Evolutionary conservation across 2,113 vertebrate genomes (phyloP).

Genomic region (Catharus fuscescens): DNA sequence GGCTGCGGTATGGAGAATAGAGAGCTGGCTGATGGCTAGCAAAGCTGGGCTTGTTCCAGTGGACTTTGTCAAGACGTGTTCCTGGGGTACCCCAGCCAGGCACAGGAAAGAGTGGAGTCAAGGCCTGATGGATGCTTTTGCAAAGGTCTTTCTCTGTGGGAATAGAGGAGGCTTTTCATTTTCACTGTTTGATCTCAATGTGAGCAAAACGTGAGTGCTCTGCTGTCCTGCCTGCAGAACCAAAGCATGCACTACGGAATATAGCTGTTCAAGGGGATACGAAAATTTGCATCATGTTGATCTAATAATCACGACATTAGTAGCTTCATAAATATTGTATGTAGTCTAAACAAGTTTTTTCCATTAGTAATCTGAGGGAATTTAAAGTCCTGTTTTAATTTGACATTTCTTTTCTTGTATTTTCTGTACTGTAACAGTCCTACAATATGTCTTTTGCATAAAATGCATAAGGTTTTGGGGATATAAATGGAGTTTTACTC

Average conservation of each 20-base stretch:
- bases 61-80: not conserved
- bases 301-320: constrained; percentile 79
- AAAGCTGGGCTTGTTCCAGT: not conserved
- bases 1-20: not conserved
- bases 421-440: constrained; percentile 95
- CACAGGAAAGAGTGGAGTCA: not conserved
- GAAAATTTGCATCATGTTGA: constrained; percentile 72
- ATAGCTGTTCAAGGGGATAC: constrained; percentile 71
- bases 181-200: constrained; percentile 42
- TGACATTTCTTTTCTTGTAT: constrained; percentile 79
- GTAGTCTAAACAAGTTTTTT: constrained; percentile 81
- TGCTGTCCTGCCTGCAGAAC: constrained; percentile 70
- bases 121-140: not conserved
- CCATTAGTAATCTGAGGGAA: constrained; percentile 82
- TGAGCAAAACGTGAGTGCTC: constrained; percentile 55
- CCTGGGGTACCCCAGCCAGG: not conserved
- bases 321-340: constrained; percentile 88
- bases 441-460: constrained; percentile 90
- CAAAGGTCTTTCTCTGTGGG: not conserved
- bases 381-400: constrained; percentile 74
- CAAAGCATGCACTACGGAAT: constrained; percentile 76
- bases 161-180: not conserved
- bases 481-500: constrained; percentile 99
- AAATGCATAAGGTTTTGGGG: constrained; percentile 98
- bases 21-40: not conserved